These are phyloP conservation scores for Anguilla marmorata DNA, from an alignment of 2,797 vertebrate genomes.

Conservation along the genomic window DNA sequence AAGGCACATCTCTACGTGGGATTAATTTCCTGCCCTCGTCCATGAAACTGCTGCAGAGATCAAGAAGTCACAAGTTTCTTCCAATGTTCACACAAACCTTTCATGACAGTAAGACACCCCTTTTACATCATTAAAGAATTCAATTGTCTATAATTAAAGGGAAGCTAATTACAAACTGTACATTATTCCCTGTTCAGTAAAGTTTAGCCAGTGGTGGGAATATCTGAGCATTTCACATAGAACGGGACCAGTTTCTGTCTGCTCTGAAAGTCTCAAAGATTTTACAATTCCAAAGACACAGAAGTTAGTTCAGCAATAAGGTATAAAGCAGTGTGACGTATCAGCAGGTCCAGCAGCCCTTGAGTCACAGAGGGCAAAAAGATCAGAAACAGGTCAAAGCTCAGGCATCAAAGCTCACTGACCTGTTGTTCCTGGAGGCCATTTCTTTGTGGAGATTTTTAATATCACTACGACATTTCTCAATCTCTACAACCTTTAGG, in stretches of 20 bases:
- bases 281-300: not conserved
- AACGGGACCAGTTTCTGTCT: not conserved
- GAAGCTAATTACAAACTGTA: not conserved
- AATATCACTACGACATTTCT: slow-evolving; percentile 95
- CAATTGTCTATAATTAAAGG: not conserved
- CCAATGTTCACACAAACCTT: not conserved
- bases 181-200: not conserved
- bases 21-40: slow-evolving; percentile 83
- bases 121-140: not conserved
- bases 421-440: slow-evolving; percentile 67
- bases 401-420: not conserved
- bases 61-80: not conserved
- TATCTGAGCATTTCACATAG: not conserved
- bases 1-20: slow-evolving; percentile 82
- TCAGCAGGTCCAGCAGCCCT: not conserved
- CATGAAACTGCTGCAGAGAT: not conserved
- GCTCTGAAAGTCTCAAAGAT: not conserved
- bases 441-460: slow-evolving; percentile 92
- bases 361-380: not conserved
- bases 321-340: not conserved
- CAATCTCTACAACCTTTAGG: slow-evolving; percentile 92
- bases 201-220: not conserved
- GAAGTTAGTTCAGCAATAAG: not conserved
- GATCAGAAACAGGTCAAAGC: not conserved
- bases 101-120: not conserved